These are phyloP conservation scores for Synergus umbraculus DNA, from an alignment of 2,888 invertebrate species.

Conservation along the genomic window DNA sequence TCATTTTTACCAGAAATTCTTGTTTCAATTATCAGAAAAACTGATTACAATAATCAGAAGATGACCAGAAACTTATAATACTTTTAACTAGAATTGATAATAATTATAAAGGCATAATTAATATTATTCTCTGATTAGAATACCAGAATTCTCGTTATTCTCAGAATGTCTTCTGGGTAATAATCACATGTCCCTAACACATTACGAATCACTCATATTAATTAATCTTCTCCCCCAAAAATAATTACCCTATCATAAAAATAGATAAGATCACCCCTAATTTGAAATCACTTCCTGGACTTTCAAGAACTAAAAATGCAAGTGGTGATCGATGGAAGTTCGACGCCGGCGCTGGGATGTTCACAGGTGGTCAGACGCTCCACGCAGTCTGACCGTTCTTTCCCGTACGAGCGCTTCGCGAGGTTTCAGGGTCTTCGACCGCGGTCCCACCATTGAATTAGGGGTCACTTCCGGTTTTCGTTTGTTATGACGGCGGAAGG, in stretches of 20 bases:
- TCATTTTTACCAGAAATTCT: no score
- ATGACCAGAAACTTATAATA: no score
- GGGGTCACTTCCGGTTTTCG: conserved; percentile 63
- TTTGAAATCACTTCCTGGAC: neutral
- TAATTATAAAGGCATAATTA: no score
- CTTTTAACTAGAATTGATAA: no score
- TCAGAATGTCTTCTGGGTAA: no score
- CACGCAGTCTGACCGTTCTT: conserved; percentile 72
- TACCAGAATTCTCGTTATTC: no score
- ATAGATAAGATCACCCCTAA: neutral
- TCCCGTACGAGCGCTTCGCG: conserved; percentile 61
- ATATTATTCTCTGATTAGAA: no score
- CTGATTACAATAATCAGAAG: no score
- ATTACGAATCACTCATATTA: no score
- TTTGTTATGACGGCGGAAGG: conserved; percentile 66
- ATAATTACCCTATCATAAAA: neutral
- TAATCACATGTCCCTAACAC: no score
- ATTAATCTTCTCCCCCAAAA: no score
- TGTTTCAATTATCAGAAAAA: no score
- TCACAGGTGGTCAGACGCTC: conserved; percentile 71
- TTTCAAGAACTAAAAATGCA: conserved; percentile 6
- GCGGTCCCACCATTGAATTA: conserved; percentile 57
- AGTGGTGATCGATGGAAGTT: conserved; percentile 30
- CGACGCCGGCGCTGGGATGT: conserved; percentile 71
- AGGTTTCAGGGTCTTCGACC: conserved; percentile 68